A percentile compares a stretch with the other conserved stretches of the same genome.
Conservation (phyloP, 2,888 invertebrate genomes). For the Sarcophaga rosellei region DNA sequence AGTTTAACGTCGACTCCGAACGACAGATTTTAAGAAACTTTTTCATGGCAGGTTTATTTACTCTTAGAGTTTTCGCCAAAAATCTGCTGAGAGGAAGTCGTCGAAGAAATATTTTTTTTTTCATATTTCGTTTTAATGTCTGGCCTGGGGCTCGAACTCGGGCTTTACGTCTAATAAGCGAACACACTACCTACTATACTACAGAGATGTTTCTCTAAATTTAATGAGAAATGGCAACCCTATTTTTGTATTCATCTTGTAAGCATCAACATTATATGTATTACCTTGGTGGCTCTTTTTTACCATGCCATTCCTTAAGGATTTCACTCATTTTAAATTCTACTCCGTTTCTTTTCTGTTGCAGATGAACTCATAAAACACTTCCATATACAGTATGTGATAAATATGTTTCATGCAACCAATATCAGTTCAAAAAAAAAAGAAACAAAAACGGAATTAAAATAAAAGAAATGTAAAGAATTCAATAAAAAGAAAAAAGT, state of each 20-base stretch:
- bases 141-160: too few species aligned
- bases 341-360: conserved; percentile 44
- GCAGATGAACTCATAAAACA: conserved; percentile 64
- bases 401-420: conserved; percentile 53
- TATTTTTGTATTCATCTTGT: not conserved
- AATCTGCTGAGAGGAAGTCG: too few species aligned
- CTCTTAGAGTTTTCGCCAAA: too few species aligned
- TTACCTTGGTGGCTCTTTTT: conserved; percentile 42
- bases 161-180: too few species aligned
- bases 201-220: not conserved
- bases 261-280: conserved; percentile 5
- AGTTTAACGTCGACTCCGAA: too few species aligned
- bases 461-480: conserved; percentile 22
- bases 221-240: conserved; percentile 15
- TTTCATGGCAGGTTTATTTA: too few species aligned
- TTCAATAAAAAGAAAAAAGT: not conserved
- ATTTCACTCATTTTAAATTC: conserved; percentile 53
- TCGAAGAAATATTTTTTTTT: too few species aligned
- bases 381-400: conserved; percentile 42
- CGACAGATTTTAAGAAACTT: too few species aligned
- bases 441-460: conserved; percentile 42
- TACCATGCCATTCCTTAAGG: conserved; percentile 39
- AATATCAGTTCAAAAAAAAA: conserved; percentile 33
- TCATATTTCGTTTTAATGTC: too few species aligned
- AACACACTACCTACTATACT: too few species aligned